Percentiles rank a stretch among this genome's conserved stretches.
These are phyloP conservation scores for Carposina sasakii DNA, from an alignment of 1,140 invertebrate genomes.

Conservation along the genomic window DNA sequence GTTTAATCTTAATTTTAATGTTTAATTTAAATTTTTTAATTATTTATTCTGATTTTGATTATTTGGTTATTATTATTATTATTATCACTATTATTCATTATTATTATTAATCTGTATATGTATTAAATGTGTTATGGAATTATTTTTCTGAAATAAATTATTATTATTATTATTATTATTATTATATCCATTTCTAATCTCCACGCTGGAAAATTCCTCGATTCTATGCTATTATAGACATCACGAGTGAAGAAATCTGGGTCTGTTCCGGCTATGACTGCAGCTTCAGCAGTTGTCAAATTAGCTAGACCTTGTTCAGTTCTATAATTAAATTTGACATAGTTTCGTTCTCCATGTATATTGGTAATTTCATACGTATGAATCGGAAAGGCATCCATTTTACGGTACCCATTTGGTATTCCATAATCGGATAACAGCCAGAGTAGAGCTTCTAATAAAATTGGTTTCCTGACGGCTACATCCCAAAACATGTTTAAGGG, in stretches of 20 bases:
- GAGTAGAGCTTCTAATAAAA: conserved; percentile 84
- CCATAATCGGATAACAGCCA: conserved; percentile 90
- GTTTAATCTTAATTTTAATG: no score
- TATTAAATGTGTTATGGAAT: no score
- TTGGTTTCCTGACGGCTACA: conserved; percentile 85
- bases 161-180: no score
- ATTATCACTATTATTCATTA: no score
- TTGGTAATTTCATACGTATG: conserved; percentile 83
- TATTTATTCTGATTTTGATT: no score
- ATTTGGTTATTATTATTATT: no score
- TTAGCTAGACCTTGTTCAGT: conserved; percentile 81
- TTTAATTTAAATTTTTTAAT: no score
- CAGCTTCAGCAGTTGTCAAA: conserved; percentile 73
- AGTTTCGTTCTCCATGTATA: conserved; percentile 71
- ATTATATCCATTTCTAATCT: conserved; percentile 71
- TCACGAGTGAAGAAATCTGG: conserved; percentile 81
- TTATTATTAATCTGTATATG: no score
- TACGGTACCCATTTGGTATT: conserved; percentile 87
- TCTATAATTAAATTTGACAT: conserved; percentile 83
- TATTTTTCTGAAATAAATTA: no score
- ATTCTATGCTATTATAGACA: conserved; percentile 45
- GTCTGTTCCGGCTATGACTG: conserved; percentile 72
- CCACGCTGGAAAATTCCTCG: conserved; percentile 77
- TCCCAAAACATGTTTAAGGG: conserved; percentile 77
- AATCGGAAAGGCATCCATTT: conserved; percentile 77